These are phyloP conservation scores for Cremastinae sp. DNA, from an alignment of 2,888 invertebrate species.

Conservation along the genomic window DNA sequence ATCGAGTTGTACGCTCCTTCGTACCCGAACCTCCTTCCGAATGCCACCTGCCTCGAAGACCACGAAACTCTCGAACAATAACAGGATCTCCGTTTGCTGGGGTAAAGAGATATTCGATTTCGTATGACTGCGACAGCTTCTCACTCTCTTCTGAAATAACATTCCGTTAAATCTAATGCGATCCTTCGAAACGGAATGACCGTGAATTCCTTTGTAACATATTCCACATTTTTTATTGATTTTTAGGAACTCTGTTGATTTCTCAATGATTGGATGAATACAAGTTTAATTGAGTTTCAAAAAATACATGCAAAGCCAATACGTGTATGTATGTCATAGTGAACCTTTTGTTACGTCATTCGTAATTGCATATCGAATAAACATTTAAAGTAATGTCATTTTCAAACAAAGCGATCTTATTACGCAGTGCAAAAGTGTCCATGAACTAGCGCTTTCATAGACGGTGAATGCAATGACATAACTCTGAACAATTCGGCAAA, in stretches of 20 bases:
- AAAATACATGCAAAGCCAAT: no score
- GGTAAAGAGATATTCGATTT: constrained; percentile 29
- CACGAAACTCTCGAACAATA: constrained; percentile 55
- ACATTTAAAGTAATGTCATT: no score
- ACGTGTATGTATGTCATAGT: no score
- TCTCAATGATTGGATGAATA: not conserved
- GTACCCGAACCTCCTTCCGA: constrained; percentile 47
- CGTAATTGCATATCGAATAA: no score
- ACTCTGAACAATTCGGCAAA: constrained; percentile 7
- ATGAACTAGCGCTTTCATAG: constrained; percentile 7
- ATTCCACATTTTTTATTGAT: not conserved
- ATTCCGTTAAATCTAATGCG: constrained; percentile 3
- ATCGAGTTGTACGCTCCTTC: constrained; percentile 32
- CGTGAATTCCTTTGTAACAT: not conserved
- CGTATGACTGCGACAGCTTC: not conserved
- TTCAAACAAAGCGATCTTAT: no score
- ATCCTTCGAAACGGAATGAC: not conserved
- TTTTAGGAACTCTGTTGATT: not conserved
- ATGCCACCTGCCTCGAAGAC: constrained; percentile 52
- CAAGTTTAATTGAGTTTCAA: not conserved
- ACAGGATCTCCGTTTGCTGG: constrained; percentile 16
- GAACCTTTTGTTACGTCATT: no score
- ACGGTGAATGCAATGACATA: not conserved
- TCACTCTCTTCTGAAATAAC: not conserved
- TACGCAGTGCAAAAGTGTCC: not conserved